These are phyloP conservation scores for Antennarius maculatus DNA, from an alignment of 2,797 vertebrate species.

Conservation along the genomic window DNA sequence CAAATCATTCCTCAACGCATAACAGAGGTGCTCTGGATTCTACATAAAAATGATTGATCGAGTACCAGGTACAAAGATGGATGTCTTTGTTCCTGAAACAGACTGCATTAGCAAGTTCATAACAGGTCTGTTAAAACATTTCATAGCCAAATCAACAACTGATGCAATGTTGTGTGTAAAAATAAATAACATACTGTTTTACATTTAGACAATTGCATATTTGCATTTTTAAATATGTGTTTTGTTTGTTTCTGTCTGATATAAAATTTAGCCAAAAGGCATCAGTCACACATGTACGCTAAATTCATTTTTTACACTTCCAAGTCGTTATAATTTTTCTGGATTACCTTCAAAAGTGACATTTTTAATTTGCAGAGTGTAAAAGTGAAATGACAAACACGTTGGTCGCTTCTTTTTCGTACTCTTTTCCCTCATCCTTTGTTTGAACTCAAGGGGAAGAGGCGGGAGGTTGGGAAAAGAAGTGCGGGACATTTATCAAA, in stretches of 20 bases:
- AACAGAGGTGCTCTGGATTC: not conserved
- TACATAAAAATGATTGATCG: not conserved
- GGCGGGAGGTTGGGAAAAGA: not conserved
- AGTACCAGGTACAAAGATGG: not conserved
- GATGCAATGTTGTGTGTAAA: conserved; percentile 5
- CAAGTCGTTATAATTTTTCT: not conserved
- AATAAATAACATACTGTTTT: conserved; percentile 40
- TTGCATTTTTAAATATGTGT: not conserved
- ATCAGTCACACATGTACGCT: not conserved
- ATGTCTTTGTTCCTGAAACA: not conserved
- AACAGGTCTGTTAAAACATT: not conserved
- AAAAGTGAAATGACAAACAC: not conserved
- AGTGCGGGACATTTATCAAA: no score
- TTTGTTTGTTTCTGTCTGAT: not conserved
- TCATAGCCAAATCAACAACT: not conserved
- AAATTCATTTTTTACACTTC: not conserved
- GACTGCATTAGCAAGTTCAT: not conserved
- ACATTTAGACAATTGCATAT: conserved; percentile 24
- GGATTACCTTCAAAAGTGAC: not conserved
- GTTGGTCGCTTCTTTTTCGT: no score
- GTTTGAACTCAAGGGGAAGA: no score
- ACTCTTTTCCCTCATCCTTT: no score
- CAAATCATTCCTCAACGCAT: not conserved
- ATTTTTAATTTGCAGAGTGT: not conserved
- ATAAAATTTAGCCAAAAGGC: not conserved